Percentiles rank a stretch among this genome's conserved stretches.
Evolutionary conservation across 2,888 invertebrate species (phyloP).

Genomic region (Vandiemenella viatica): DNA sequence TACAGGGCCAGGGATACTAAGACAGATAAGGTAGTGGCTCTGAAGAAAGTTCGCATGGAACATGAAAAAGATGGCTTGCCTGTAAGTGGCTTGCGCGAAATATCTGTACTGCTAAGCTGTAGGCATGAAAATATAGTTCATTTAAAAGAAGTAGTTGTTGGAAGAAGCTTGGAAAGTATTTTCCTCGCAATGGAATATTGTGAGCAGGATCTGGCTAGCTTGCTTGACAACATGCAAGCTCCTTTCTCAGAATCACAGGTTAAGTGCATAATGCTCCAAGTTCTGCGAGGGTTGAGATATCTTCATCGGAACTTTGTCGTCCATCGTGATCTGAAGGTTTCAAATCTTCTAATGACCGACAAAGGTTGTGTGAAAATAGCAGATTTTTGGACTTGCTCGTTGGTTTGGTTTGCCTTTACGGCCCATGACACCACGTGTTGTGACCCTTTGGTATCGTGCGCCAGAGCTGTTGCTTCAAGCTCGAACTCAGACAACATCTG

Average conservation of each 20-base stretch:
- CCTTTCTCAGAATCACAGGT: slow-evolving; percentile 96
- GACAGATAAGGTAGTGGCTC: slow-evolving; percentile 77
- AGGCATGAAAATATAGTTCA: slow-evolving; percentile 91
- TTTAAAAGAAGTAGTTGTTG: slow-evolving; percentile 86
- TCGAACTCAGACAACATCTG: slow-evolving; percentile 82
- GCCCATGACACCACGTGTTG: slow-evolving; percentile 90
- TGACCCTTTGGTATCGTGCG: slow-evolving; percentile 91
- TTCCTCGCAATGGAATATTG: slow-evolving; percentile 98
- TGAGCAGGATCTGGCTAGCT: slow-evolving; percentile 90
- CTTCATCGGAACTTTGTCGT: slow-evolving; percentile 86
- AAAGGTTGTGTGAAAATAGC: slow-evolving; percentile 96
- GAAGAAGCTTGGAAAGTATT: slow-evolving; percentile 83
- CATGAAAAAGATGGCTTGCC: slow-evolving; percentile 89
- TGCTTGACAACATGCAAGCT: slow-evolving; percentile 89
- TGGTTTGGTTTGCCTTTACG: slow-evolving; percentile 75
- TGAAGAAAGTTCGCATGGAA: slow-evolving; percentile 93
- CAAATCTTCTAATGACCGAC: slow-evolving; percentile 93
- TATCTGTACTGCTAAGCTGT: slow-evolving; percentile 80
- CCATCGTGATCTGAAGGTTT: slow-evolving; percentile 89
- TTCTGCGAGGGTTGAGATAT: slow-evolving; percentile 77
- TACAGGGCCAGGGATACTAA: slow-evolving; percentile 86
- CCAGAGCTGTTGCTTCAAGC: slow-evolving; percentile 85
- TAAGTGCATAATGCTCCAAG: slow-evolving; percentile 90
- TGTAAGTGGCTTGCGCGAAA: slow-evolving; percentile 84
- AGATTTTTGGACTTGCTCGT: slow-evolving; percentile 91